These are phyloP conservation scores for Colius striatus DNA, from an alignment of 2,113 vertebrate genomes.

Conservation along the genomic window DNA sequence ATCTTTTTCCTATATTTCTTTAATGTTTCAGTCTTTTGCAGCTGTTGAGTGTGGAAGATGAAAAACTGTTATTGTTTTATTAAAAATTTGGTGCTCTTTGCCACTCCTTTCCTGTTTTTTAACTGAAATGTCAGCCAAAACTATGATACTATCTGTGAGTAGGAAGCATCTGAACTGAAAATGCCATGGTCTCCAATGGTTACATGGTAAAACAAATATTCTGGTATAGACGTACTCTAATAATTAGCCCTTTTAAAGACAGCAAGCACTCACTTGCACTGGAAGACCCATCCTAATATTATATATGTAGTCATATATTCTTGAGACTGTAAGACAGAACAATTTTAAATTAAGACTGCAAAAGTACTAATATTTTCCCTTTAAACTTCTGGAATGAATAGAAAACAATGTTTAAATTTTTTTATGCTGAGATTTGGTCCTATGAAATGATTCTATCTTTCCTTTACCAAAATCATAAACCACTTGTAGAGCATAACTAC, in stretches of 20 bases:
- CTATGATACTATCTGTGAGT: conserved; percentile 36
- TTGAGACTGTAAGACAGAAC: background rate
- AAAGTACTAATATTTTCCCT: background rate
- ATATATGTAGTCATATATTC: background rate
- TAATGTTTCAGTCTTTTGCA: conserved; percentile 31
- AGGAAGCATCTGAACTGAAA: conserved; percentile 43
- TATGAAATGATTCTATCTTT: background rate
- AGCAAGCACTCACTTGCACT: conserved; percentile 46
- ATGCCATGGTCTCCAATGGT: background rate
- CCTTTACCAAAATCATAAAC: background rate
- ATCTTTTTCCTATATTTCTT: background rate
- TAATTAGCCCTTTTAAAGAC: conserved; percentile 38
- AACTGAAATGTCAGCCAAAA: conserved; percentile 8
- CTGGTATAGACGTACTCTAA: background rate
- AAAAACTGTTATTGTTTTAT: background rate
- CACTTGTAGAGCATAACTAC: background rate
- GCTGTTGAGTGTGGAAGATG: background rate
- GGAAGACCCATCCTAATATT: conserved; percentile 6
- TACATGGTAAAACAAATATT: conserved; percentile 5
- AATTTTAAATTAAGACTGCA: background rate
- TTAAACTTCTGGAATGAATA: background rate
- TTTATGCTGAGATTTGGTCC: background rate
- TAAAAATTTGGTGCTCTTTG: conserved; percentile 23
- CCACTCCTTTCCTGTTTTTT: conserved; percentile 55
- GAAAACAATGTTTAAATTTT: background rate